These are phyloP conservation scores for Pyrocoelia pectoralis DNA, from an alignment of 2,888 invertebrate genomes.

Conservation along the genomic window DNA sequence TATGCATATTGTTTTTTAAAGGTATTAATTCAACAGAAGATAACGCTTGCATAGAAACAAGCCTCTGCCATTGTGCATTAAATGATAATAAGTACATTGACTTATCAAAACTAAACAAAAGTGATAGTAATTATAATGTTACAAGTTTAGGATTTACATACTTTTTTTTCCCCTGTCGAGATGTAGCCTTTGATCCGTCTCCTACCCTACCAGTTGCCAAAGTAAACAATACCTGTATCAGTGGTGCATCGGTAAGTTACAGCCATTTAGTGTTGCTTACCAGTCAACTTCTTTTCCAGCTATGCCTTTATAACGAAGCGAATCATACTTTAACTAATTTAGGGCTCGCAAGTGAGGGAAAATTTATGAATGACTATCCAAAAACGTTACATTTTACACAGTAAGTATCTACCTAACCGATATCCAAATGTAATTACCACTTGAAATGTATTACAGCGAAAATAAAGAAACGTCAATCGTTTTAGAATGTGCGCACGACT, in stretches of 20 bases:
- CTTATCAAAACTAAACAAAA: slow-evolving; percentile 42
- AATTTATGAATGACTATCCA: slow-evolving; percentile 31
- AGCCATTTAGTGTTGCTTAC: no score
- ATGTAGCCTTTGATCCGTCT: slow-evolving; percentile 37
- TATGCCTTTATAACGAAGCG: slow-evolving; percentile 38
- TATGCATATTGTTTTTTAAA: slow-evolving; percentile 16
- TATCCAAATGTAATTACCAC: neutral
- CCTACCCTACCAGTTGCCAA: neutral
- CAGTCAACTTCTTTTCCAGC: no score
- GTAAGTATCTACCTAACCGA: slow-evolving; percentile 15
- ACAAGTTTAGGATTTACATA: slow-evolving; percentile 42
- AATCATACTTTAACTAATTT: slow-evolving; percentile 34
- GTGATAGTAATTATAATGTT: slow-evolving; percentile 34
- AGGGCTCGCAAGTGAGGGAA: slow-evolving; percentile 39
- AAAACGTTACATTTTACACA: slow-evolving; percentile 14
- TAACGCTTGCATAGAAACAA: slow-evolving; percentile 34
- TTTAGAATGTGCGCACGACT: slow-evolving; percentile 12
- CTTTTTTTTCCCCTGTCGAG: slow-evolving; percentile 57
- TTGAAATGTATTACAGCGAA: neutral
- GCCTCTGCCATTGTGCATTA: slow-evolving; percentile 52
- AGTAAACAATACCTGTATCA: slow-evolving; percentile 24
- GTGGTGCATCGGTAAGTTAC: slow-evolving; percentile 38
- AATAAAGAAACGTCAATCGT: neutral
- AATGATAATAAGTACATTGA: slow-evolving; percentile 51
- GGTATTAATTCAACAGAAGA: slow-evolving; percentile 16